These are phyloP conservation scores for Ammodytes dubius DNA, from an alignment of 2,113 vertebrate genomes.

Conservation along the genomic window DNA sequence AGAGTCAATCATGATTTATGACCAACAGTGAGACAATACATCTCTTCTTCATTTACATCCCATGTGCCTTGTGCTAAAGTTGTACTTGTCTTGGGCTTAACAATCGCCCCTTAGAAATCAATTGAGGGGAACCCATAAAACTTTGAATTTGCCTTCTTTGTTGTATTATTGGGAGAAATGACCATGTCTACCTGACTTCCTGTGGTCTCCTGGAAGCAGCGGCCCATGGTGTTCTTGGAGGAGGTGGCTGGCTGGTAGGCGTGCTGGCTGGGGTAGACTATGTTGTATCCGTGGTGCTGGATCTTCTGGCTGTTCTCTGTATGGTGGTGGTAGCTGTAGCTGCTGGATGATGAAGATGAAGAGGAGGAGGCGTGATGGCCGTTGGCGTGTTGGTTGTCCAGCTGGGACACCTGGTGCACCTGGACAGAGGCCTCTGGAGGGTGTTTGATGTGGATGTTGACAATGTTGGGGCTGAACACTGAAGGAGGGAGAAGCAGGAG, in stretches of 20 bases:
- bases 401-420: slow-evolving; percentile 97
- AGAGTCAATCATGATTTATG: slow-evolving; percentile 5
- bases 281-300: slow-evolving; percentile 87
- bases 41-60: slow-evolving; percentile 9
- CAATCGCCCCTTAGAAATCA: background rate
- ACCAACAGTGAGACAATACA: background rate
- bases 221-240: slow-evolving; percentile 93
- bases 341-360: slow-evolving; percentile 81
- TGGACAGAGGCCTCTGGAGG: slow-evolving; percentile 97
- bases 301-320: slow-evolving; percentile 89
- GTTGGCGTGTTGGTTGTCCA: slow-evolving; percentile 85
- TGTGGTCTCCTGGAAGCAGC: slow-evolving; percentile 97
- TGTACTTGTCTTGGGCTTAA: background rate
- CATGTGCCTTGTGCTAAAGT: background rate
- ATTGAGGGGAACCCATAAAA: too few relatives aligned
- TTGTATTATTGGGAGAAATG: too few relatives aligned
- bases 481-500: background rate
- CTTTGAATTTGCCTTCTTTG: too few relatives aligned
- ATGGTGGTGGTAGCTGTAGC: slow-evolving; percentile 87
- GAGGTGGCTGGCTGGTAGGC: slow-evolving; percentile 89
- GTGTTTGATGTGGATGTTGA: slow-evolving; percentile 98
- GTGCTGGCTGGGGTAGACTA: slow-evolving; percentile 90
- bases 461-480: slow-evolving; percentile 92
- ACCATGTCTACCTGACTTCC: slow-evolving; percentile 89
- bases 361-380: slow-evolving; percentile 88